Conservation (phyloP, 2,797 vertebrate genomes). For the Geotrypetes seraphini region DNA sequence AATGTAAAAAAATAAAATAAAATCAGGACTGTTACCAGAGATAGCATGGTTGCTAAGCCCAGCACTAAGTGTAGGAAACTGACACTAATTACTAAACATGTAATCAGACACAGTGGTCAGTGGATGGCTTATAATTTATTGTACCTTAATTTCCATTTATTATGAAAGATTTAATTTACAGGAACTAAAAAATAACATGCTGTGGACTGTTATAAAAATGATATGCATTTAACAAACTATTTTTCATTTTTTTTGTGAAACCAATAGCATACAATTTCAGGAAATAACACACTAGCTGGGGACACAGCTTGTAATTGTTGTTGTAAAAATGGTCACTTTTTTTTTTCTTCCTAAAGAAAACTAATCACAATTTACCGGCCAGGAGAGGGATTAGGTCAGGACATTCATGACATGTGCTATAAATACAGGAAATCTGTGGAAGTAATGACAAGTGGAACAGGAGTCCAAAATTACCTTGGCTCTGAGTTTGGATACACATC, state of each 20-base stretch:
- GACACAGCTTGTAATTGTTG: conserved; percentile 16
- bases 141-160: conserved; percentile 61
- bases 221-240: conserved; percentile 30
- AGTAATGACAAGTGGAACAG: background rate
- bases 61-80: conserved; percentile 34
- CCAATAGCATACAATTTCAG: conserved; percentile 30
- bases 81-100: conserved; percentile 41
- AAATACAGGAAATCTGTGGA: background rate
- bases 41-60: conserved; percentile 38
- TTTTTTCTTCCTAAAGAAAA: conserved; percentile 20
- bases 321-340: conserved; percentile 10
- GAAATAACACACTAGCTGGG: conserved; percentile 28
- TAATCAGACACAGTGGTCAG: conserved; percentile 48
- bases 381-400: too few species aligned
- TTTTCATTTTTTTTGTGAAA: conserved; percentile 27
- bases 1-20: too few species aligned
- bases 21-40: conserved; percentile 27
- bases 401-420: background rate
- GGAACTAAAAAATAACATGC: conserved; percentile 45
- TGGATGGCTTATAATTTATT: conserved; percentile 66
- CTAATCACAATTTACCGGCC: conserved; percentile 1
- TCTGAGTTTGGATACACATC: background rate
- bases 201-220: conserved; percentile 42
- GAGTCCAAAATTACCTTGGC: background rate
- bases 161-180: conserved; percentile 62